Evolutionary conservation across 2,888 invertebrate genomes (phyloP).

Genomic region (Cheiracanthium punctorium): DNA sequence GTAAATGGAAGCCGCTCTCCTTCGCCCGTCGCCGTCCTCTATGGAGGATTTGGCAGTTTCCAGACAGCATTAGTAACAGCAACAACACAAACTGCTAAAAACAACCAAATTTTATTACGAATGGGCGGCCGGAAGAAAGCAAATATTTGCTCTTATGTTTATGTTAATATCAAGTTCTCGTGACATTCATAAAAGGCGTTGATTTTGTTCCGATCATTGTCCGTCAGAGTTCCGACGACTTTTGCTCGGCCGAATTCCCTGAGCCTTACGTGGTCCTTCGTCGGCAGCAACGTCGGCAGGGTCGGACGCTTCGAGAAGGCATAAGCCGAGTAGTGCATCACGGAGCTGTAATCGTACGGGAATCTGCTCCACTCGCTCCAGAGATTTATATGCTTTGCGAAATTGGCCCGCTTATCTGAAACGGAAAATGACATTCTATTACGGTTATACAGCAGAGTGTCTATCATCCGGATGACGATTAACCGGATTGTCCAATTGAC

Average conservation of each 20-base stretch:
- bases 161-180: background rate
- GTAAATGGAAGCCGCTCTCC: no score
- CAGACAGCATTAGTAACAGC: no score
- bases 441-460: no score
- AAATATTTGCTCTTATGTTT: no score
- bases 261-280: constrained; percentile 18
- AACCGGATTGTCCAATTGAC: no score
- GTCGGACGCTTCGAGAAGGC: constrained; percentile 39
- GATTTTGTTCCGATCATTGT: constrained; percentile 31
- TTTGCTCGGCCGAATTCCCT: constrained; percentile 47
- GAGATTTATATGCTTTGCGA: constrained; percentile 28
- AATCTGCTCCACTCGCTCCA: constrained; percentile 10
- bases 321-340: constrained; percentile 60
- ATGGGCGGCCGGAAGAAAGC: no score
- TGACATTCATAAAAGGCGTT: constrained; percentile 43
- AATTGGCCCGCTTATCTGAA: constrained; percentile 44
- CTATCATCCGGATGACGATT: no score
- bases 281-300: constrained; percentile 46
- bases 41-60: no score
- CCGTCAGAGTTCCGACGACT: constrained; percentile 29
- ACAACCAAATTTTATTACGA: no score
- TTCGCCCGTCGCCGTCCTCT: no score
- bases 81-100: no score
- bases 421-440: no score
- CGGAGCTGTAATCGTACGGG: constrained; percentile 51